Conservation (phyloP, 35 echinoderm and acorn worm species). For the Lytechinus variegatus region DNA sequence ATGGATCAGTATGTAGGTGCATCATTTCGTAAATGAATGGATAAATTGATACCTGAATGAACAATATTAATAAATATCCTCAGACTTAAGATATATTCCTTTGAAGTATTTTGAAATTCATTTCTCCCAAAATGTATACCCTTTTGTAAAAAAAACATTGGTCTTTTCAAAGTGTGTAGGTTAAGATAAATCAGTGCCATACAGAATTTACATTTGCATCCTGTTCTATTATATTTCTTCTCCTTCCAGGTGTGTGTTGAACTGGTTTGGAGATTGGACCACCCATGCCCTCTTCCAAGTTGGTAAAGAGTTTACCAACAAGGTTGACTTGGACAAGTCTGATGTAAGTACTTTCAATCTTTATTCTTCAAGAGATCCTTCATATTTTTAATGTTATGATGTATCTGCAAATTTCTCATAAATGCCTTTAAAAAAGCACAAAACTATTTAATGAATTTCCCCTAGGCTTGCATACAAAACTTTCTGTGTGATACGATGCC, state of each 20-base stretch:
- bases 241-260: conserved; percentile 88
- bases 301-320: conserved; percentile 98
- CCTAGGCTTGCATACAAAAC: too few relatives aligned
- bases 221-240: not conserved
- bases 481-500: too few relatives aligned
- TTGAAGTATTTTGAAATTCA: not conserved
- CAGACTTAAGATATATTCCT: not conserved
- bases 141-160: not conserved
- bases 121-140: not conserved
- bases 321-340: conserved; percentile 94
- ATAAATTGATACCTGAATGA: not conserved
- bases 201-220: not conserved
- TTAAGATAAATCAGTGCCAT: not conserved
- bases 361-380: too few relatives aligned
- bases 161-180: not conserved
- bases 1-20: too few relatives aligned
- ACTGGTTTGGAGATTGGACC: conserved; percentile 99
- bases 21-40: not conserved
- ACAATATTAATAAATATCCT: not conserved
- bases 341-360: too few relatives aligned
- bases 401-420: too few relatives aligned
- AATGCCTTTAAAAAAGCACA: too few relatives aligned
- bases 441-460: too few relatives aligned
- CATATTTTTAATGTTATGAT: too few relatives aligned
- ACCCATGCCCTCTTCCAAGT: conserved; percentile 96